phyloP scores from a whole-genome alignment of 2,888 invertebrate species.

The Synanthedon andrenaeformis region DNA sequence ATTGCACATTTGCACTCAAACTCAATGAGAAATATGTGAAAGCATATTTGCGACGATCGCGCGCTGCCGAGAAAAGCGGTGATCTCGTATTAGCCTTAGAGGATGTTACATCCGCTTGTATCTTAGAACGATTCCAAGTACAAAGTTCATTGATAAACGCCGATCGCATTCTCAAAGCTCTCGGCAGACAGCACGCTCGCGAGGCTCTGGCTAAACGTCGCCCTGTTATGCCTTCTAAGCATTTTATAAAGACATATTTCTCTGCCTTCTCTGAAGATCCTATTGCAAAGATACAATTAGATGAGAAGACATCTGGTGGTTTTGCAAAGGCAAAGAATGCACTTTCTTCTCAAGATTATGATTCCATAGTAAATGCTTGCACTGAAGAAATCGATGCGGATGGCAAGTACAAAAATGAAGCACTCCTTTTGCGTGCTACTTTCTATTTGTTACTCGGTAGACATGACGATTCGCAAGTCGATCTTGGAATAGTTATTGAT shows the following conservation, averaged over 20 bases:
- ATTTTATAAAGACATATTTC: constrained; percentile 89
- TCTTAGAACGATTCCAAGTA: constrained; percentile 89
- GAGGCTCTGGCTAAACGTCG: constrained; percentile 77
- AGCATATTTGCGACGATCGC: constrained; percentile 86
- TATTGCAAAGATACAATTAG: constrained; percentile 68
- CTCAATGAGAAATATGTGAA: constrained; percentile 89
- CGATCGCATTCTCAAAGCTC: constrained; percentile 87
- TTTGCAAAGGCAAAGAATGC: constrained; percentile 79
- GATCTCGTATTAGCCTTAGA: constrained; percentile 86
- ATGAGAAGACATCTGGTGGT: constrained; percentile 63
- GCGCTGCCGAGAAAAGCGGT: constrained; percentile 83
- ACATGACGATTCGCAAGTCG: constrained; percentile 77
- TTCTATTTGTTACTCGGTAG: constrained; percentile 84
- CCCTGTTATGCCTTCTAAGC: constrained; percentile 85
- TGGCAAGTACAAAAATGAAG: constrained; percentile 75
- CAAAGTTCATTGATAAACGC: constrained; percentile 84
- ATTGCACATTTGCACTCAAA: constrained; percentile 87
- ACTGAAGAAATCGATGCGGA: constrained; percentile 80
- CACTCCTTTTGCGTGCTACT: constrained; percentile 85
- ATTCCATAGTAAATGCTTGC: constrained; percentile 82
- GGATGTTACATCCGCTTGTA: constrained; percentile 93
- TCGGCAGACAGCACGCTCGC: constrained; percentile 80
- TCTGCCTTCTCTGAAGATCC: constrained; percentile 91
- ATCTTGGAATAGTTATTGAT: constrained; percentile 78
- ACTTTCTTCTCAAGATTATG: constrained; percentile 78